phyloP scores from a whole-genome alignment of 1,140 invertebrate species.

The Melitaea cinxia region DNA sequence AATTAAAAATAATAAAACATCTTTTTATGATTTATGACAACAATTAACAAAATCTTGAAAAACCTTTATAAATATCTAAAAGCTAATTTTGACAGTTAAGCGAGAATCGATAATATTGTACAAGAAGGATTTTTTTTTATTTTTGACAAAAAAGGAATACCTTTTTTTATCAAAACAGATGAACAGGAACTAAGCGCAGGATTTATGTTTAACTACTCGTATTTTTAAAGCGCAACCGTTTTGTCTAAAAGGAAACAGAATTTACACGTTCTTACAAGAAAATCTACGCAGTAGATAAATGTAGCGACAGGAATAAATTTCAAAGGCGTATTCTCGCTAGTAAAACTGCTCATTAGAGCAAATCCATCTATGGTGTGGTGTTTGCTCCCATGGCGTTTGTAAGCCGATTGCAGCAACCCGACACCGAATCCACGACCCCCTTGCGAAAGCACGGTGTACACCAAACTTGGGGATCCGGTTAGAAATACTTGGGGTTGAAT shows the following conservation, averaged over 20 bases:
- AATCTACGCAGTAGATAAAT: constrained; percentile 7
- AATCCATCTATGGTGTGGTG: constrained; percentile 57
- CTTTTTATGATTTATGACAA: too few relatives aligned
- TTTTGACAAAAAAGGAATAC: too few relatives aligned
- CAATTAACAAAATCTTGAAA: too few relatives aligned
- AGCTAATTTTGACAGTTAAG: too few relatives aligned
- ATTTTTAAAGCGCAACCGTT: too few relatives aligned
- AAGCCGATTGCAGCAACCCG: constrained; percentile 72
- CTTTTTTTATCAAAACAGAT: too few relatives aligned
- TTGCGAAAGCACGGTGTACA: constrained; percentile 46
- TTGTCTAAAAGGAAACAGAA: background rate
- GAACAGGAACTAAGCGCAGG: too few relatives aligned
- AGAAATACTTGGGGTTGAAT: constrained; percentile 25
- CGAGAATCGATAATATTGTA: too few relatives aligned
- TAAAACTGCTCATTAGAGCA: constrained; percentile 58
- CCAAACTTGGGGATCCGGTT: constrained; percentile 38
- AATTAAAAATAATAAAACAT: too few relatives aligned
- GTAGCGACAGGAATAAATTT: constrained; percentile 14
- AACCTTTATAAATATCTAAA: too few relatives aligned
- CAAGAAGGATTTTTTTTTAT: too few relatives aligned
- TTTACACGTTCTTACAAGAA: constrained; percentile 11
- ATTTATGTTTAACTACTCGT: too few relatives aligned
- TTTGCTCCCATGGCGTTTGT: constrained; percentile 63
- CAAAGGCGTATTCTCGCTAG: constrained; percentile 13
- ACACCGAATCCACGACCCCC: constrained; percentile 68